Conservation (phyloP, 2,797 vertebrate genomes). For the Sebastes taczanowskii region DNA sequence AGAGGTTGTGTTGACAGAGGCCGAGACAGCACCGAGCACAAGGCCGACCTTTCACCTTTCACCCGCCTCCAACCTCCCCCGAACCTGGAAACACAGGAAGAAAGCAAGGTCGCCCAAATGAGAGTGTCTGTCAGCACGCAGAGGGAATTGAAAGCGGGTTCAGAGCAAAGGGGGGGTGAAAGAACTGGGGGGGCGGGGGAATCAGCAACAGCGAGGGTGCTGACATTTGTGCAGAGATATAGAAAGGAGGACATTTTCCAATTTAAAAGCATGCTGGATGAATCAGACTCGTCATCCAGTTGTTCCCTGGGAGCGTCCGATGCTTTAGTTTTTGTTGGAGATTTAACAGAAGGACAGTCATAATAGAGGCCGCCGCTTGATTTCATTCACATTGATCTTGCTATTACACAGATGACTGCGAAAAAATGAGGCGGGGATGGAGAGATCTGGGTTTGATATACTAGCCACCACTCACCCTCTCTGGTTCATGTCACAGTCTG, state of each 20-base stretch:
- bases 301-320: slow-evolving; percentile 39
- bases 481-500: slow-evolving; percentile 70
- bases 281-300: slow-evolving; percentile 56
- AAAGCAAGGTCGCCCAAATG: slow-evolving; percentile 73
- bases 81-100: slow-evolving; percentile 76
- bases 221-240: slow-evolving; percentile 50
- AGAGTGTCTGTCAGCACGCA: slow-evolving; percentile 75
- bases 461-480: slow-evolving; percentile 25
- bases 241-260: slow-evolving; percentile 52
- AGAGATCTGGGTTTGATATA: slow-evolving; percentile 68
- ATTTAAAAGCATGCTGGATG: slow-evolving; percentile 53
- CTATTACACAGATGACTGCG: slow-evolving; percentile 69
- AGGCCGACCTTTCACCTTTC: slow-evolving; percentile 73
- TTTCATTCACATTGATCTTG: slow-evolving; percentile 69
- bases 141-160: slow-evolving; percentile 71
- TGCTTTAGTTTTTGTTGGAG: slow-evolving; percentile 36
- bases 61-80: slow-evolving; percentile 40
- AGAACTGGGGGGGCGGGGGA: not conserved
- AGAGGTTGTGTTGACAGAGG: slow-evolving; percentile 79
- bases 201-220: not conserved
- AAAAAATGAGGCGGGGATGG: slow-evolving; percentile 34
- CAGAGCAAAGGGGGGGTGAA: not conserved
- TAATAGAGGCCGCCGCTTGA: slow-evolving; percentile 63
- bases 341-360: slow-evolving; percentile 61
- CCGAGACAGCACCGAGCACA: slow-evolving; percentile 64